Evolutionary conservation across 2,113 vertebrate species (phyloP).

Genomic region (Brachyhypopomus occidentalis): DNA sequence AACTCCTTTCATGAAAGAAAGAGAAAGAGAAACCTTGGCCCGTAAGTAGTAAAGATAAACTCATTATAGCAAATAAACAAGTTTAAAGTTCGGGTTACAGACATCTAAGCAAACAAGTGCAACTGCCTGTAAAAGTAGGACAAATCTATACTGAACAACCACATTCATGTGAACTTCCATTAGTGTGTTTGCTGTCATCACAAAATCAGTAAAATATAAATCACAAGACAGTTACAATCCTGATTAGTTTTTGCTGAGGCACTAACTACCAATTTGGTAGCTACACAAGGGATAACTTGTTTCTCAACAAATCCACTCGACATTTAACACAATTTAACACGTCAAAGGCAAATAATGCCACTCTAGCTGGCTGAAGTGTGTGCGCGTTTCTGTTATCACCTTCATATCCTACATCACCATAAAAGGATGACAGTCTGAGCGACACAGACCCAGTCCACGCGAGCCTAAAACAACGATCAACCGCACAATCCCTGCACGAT

Average conservation of each 20-base stretch:
- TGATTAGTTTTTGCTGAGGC: not conserved
- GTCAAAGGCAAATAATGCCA: not conserved
- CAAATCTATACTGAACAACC: slow-evolving; percentile 10
- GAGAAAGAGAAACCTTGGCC: no score
- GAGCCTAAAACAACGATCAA: not conserved
- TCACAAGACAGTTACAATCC: not conserved
- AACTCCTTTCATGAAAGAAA: no score
- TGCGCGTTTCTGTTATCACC: not conserved
- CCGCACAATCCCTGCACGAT: not conserved
- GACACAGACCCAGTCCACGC: not conserved
- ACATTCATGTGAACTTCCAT: not conserved
- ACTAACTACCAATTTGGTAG: not conserved
- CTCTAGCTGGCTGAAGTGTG: not conserved
- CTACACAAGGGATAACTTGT: not conserved
- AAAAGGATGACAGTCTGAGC: not conserved
- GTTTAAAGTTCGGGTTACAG: slow-evolving; percentile 46
- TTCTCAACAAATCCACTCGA: not conserved
- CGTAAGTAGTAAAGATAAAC: no score
- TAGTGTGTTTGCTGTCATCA: no score
- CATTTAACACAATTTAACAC: not conserved
- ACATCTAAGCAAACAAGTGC: slow-evolving; percentile 30
- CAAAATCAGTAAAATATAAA: no score
- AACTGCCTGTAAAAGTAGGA: not conserved
- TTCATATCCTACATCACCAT: not conserved
- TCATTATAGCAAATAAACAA: not conserved